phyloP scores from a whole-genome alignment of 2,113 vertebrate genomes.

The Phoenicopterus ruber region DNA sequence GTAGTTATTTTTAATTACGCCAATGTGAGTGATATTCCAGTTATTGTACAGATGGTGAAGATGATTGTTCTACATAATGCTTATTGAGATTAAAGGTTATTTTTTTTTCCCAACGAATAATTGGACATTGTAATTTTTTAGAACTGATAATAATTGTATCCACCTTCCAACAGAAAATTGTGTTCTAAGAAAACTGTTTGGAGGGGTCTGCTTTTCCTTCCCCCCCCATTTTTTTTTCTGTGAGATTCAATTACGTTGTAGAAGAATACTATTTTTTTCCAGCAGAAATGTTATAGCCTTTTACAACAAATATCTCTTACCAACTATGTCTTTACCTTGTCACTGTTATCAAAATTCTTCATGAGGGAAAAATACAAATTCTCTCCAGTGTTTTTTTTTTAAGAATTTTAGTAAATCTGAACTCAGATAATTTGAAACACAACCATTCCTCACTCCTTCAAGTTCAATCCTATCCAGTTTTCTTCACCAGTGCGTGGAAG shows the following conservation, averaged over 20 bases:
- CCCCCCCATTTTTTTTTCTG: no score
- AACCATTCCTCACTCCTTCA: neutral
- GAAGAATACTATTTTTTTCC: neutral
- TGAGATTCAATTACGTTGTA: no score
- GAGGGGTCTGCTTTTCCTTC: neutral
- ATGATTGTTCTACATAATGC: neutral
- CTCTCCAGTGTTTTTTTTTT: neutral
- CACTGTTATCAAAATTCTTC: neutral
- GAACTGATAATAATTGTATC: neutral
- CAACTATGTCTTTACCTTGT: neutral
- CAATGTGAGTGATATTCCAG: neutral
- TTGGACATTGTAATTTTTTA: neutral
- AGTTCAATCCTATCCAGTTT: neutral
- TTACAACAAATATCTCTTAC: neutral
- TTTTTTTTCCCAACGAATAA: neutral
- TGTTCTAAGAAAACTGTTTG: neutral
- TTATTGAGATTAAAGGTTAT: neutral
- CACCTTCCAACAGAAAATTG: neutral
- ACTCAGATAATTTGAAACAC: neutral
- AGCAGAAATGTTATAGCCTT: neutral
- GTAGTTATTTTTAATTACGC: neutral
- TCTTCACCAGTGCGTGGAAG: neutral
- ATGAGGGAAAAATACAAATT: neutral
- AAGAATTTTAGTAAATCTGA: neutral
- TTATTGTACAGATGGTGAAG: neutral